Base-by-base conservation (phyloP, 2,888 invertebrate genomes). In the Polydrusus cervinus region DNA sequence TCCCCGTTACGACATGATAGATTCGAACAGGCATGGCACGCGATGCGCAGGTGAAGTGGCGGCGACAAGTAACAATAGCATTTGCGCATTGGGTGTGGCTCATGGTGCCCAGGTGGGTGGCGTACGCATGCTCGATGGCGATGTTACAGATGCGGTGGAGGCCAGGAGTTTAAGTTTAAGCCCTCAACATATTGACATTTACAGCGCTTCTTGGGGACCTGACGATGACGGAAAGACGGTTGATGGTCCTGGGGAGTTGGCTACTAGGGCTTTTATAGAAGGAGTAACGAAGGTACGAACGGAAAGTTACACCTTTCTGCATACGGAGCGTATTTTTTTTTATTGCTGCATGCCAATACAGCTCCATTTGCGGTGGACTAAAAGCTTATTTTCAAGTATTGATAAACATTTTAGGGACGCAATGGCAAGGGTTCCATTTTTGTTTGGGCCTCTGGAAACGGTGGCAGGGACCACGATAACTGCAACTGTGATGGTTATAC, bases 401-500 rank as follows among this genome's bases (percentile, higher is more conserved):
- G 13, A 14, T 38, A 40, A 38, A 55, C 40, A 47, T 81, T 83
- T 68, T 87, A 95, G 95, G 98, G 98, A 74, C 94, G 98, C 7
- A 92, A 91, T 79, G 97, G 98, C 38, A 95, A 95, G 87, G 98
- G 98, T 11, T 98, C 98, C 20, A 99, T 99, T 82, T 99, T 98
- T 89, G 96, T 99, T 0, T 99, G 99, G 99, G 99, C 99, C 0
- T 98, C 97, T 0, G 99, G 99, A 49, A 99, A 99, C 87, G 99
- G 99, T 2, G 98, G 99, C 0, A 90, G 97, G 55, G 97, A 98
- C 84, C 93, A 95, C 82, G 98, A 98, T 87, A 98, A 97, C 87
- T 99, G 99, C 88, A 99, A 99, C 87, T 99, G 99, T 88, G 99
- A 99, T 87, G 99, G 99, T 30, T 99, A 99, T 88, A 99, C 99